Evolutionary conservation across 92 coral and sea anemone species (phyloP), one percentile per base, ranked within the genome.

Genomic region (Epizoanthus ramosus): DNA sequence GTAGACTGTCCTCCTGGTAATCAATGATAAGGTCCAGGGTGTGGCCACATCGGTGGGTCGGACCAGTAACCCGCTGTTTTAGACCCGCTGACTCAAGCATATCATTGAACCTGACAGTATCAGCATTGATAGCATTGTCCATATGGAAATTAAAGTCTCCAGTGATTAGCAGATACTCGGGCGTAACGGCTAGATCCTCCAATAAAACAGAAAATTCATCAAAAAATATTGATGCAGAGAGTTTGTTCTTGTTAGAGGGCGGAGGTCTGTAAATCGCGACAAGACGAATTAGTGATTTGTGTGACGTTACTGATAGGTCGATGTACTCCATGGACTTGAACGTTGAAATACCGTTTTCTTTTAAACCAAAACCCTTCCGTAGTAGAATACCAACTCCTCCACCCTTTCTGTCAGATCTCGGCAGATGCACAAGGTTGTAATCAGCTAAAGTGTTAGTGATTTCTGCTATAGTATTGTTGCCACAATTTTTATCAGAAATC

Each of bases 91-190:
- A 83, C 60, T 83, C 69, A 24, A 83, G 80, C 57, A 71, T 57
- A 43, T 83, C 86, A 8, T 52, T 71, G 43, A 83, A 83, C 8
- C 66, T 52, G 45, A 58, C 69, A 16, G 69, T 50, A 25, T 56
- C 53, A 59, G 71, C 67, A 21, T 35, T 35, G 39, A 4, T 35
- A 35, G 39, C 39, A 35, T 35, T 35, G 39, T 56, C 86, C 79
- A 83, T 83, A 23, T 83, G 80, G 35, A 83, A 70, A 33, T 83
- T 83, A 57, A 83, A 83, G 65, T 83, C 86, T 33, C 86, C 86
- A 41, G 85, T 69, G 63, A 83, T 67, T 50, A n/a, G 71, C 75
- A 81, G 85, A 50, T 80, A 61, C 28, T 57, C 84, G 50, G 84
- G 74, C 19, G 59, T 31, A 56, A 80, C 18, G 65, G 68, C 41